Percentiles rank a stretch among this genome's conserved stretches.
Conservation (phyloP, 2,113 vertebrate species). For the Polypterus bichir region DNA sequence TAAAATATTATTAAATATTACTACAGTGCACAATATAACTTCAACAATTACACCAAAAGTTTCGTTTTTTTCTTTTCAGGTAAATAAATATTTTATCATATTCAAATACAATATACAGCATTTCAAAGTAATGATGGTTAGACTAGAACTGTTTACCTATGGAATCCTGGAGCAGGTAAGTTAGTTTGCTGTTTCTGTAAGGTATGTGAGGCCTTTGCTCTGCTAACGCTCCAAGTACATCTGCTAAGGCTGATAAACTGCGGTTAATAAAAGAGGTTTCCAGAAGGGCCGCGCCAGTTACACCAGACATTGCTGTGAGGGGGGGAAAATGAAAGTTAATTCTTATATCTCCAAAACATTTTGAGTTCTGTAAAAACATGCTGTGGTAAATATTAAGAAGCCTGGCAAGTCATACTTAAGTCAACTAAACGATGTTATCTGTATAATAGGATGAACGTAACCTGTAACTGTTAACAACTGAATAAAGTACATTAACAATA, state of each 20-base stretch:
- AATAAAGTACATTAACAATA: no score
- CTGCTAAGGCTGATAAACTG: conserved; percentile 64
- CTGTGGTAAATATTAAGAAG: no score
- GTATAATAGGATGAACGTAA: no score
- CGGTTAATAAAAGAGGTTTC: conserved; percentile 67
- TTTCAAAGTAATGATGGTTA: background rate
- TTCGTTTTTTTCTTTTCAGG: background rate
- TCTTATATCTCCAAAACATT: no score
- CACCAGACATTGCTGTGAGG: conserved; percentile 56
- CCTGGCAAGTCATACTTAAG: no score
- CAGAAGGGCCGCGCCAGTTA: conserved; percentile 50
- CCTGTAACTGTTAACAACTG: no score
- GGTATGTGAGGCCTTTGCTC: conserved; percentile 60
- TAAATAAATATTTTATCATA: background rate
- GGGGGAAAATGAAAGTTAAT: background rate
- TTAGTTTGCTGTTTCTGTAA: conserved; percentile 74
- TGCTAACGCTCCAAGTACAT: conserved; percentile 62
- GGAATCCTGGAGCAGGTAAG: conserved; percentile 63
- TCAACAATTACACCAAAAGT: background rate
- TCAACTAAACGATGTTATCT: no score
- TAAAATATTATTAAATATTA: background rate
- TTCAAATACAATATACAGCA: background rate
- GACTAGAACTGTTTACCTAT: conserved; percentile 39
- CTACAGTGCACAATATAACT: background rate
- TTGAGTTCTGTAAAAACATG: no score